These are phyloP conservation scores for Choristoneura rosaceana DNA, from an alignment of 2,888 invertebrate genomes.

Conservation along the genomic window DNA sequence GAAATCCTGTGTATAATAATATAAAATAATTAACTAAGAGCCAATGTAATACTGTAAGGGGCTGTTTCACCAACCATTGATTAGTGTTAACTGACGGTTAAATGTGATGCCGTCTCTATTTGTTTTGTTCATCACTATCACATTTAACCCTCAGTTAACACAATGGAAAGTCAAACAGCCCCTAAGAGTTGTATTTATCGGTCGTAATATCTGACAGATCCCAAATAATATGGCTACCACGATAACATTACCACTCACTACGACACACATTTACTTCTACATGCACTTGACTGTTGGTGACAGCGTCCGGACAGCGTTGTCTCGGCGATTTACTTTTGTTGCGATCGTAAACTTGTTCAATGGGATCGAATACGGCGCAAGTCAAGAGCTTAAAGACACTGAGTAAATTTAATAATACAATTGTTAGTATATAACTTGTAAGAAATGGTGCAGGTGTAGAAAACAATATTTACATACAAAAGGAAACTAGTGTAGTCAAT, in stretches of 20 bases:
- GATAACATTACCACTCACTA: neutral
- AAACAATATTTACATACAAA: neutral
- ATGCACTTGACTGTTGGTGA: slow-evolving; percentile 13
- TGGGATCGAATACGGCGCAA: slow-evolving; percentile 9
- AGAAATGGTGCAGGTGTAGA: neutral
- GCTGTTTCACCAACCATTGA: no score
- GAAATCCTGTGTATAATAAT: no score
- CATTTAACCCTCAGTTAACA: no score
- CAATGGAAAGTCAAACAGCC: no score
- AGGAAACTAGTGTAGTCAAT: neutral
- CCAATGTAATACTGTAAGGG: no score
- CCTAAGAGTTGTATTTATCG: neutral
- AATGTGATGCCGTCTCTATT: no score
- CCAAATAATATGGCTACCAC: neutral
- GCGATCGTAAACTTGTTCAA: slow-evolving; percentile 30
- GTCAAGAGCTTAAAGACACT: neutral
- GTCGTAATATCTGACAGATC: neutral
- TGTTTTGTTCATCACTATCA: no score
- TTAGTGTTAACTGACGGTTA: no score
- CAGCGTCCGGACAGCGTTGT: slow-evolving; percentile 20
- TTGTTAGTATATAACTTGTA: neutral
- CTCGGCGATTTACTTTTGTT: slow-evolving; percentile 21
- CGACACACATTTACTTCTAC: neutral
- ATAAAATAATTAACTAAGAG: no score
- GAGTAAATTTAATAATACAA: neutral